Base-by-base conservation (phyloP, 2,113 vertebrate species). In the Ptilorrhoa leucosticta region DNA sequence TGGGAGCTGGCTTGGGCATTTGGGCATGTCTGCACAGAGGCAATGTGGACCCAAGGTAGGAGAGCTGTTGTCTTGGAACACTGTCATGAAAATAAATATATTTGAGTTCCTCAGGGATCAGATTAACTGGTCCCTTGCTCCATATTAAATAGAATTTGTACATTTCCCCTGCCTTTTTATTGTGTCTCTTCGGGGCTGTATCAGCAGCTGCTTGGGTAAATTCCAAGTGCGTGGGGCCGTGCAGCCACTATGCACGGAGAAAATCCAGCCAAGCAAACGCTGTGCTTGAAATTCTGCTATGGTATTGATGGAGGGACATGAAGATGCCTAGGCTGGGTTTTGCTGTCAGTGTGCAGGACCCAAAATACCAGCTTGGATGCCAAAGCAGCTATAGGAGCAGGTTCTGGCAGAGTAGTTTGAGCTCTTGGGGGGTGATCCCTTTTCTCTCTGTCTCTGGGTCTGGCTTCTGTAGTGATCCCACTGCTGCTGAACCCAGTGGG, bases 131-230 rank as follows among this genome's bases (percentile, higher is more conserved):
- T 95, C 93, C 75, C 82, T 95, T 8, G 4, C 65, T 85, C 58
- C 78, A 66, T 35, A 47, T 87, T 79, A 96, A 83, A 37, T n/a
- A 68, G 70, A 79, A 85, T 71, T 89, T 93, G 87, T 93, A 57
- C 75, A 76, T 90, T 94, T 70, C 61, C 44, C 20, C 45, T 50
- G 57, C 23, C 37, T 87, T 96, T 89, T 94, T 84, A 95, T 72
- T 87, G 76, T 78, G 87, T 89, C 89, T 97, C 89, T 82, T 82
- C 0, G 13, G 87, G 73, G 47, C 66, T 76, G n/a, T 85, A 68
- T 89, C 83, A 96, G 93, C 95, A 96, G 94, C 96, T 94, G 94
- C 84, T 91, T 93, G 93, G 77, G 33, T 47, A 65, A 72, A 40
- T 18, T 92, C 95, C 89, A 87, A 93, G 87, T 27, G 48, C 89